A percentile compares a stretch with the other conserved stretches of the same genome.
Evolutionary conservation across 2,113 vertebrate species (phyloP).

Genomic region (Eleginops maclovinus): DNA sequence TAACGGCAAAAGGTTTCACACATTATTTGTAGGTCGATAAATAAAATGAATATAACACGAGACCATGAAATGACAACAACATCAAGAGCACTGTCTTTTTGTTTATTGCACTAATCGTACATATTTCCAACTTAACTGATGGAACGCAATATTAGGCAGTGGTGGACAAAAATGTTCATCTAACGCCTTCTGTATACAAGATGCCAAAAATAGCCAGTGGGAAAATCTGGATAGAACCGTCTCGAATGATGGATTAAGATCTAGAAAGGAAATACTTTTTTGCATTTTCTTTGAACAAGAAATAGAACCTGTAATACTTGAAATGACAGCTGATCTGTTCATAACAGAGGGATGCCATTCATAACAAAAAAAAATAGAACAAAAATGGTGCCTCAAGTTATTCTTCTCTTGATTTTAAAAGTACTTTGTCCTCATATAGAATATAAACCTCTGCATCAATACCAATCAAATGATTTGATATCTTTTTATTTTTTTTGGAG

Average conservation of each 20-base stretch:
- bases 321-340: conserved; percentile 55
- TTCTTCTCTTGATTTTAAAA: conserved; percentile 75
- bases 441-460: conserved; percentile 86
- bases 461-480: conserved; percentile 77
- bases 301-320: conserved; percentile 56
- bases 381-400: conserved; percentile 46
- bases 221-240: conserved; percentile 63
- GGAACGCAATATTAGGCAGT: conserved; percentile 75
- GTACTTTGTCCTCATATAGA: conserved; percentile 80
- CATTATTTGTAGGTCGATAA: not conserved
- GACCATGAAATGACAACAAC: conserved; percentile 59
- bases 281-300: conserved; percentile 43
- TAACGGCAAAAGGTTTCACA: not conserved
- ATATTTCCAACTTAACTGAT: conserved; percentile 80
- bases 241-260: conserved; percentile 61
- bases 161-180: conserved; percentile 64
- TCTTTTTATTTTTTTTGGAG: conserved; percentile 50
- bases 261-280: conserved; percentile 62
- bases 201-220: conserved; percentile 68
- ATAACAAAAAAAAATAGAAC: conserved; percentile 37
- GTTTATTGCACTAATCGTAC: conserved; percentile 85
- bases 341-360: conserved; percentile 48
- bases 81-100: conserved; percentile 84
- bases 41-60: not conserved
- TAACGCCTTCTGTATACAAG: conserved; percentile 67